phyloP scores from a whole-genome alignment of 1,140 invertebrate genomes.

The Aphis gossypii region DNA sequence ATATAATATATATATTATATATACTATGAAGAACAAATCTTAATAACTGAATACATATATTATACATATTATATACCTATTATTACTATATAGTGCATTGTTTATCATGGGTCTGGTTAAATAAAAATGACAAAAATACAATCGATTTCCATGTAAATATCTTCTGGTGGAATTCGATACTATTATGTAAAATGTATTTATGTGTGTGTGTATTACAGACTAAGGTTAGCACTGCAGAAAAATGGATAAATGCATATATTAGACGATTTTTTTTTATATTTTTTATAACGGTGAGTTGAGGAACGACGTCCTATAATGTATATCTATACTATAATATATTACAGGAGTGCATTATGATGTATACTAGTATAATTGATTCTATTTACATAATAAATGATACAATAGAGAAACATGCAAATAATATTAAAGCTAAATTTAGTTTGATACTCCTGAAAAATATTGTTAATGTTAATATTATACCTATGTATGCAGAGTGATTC shows the following conservation, averaged over 20 bases:
- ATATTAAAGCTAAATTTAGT: not conserved
- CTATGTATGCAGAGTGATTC: not conserved
- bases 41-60: not conserved
- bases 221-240: not conserved
- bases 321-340: not conserved
- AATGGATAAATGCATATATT: not conserved
- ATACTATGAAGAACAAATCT: not conserved
- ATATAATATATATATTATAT: not conserved
- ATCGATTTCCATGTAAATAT: not conserved
- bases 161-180: too few relatives aligned
- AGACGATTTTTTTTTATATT: not conserved
- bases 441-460: not conserved
- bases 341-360: not conserved
- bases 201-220: too few relatives aligned
- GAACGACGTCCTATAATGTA: not conserved
- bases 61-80: not conserved
- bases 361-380: not conserved
- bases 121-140: not conserved
- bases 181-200: too few relatives aligned
- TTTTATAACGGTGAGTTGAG: not conserved
- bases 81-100: not conserved
- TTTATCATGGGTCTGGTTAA: not conserved
- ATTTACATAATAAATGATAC: not conserved
- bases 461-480: not conserved
- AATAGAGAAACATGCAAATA: not conserved